A percentile compares a stretch with the other conserved stretches of the same genome.
These are phyloP conservation scores for Pseudomyrmex flavicornis DNA, from an alignment of 1,140 invertebrate species.

Conservation along the genomic window DNA sequence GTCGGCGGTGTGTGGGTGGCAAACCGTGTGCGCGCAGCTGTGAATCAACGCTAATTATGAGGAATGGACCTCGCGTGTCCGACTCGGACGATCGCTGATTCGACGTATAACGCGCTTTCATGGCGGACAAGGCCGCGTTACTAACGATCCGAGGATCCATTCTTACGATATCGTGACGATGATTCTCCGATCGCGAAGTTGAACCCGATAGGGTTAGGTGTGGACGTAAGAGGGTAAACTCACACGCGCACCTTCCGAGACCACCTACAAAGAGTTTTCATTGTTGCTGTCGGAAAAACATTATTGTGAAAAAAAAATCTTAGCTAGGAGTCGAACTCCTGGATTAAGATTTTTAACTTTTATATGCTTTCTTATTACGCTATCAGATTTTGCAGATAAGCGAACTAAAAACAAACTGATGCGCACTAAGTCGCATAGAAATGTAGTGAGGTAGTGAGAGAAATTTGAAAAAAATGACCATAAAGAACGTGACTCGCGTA, in stretches of 20 bases:
- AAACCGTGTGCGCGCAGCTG: constrained; percentile 54
- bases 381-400: too few species aligned
- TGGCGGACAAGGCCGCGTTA: constrained; percentile 52
- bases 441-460: not conserved
- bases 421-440: not conserved
- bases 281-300: constrained; percentile 1
- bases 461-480: too few species aligned
- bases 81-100: constrained; percentile 71
- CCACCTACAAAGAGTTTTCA: constrained; percentile 50
- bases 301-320: too few species aligned
- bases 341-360: too few species aligned
- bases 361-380: not conserved
- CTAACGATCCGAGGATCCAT: constrained; percentile 39
- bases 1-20: constrained; percentile 57
- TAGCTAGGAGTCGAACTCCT: too few species aligned
- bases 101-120: constrained; percentile 66
- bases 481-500: constrained; percentile 31
- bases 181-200: constrained; percentile 16
- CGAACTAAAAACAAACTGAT: not conserved
- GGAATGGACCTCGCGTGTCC: constrained; percentile 71
- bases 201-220: not conserved
- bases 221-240: not conserved
- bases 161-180: constrained; percentile 41
- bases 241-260: not conserved
- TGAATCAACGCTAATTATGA: constrained; percentile 76